phyloP scores from a whole-genome alignment of 2,888 invertebrate genomes.

The Himalopsyche kuldschensis region DNA sequence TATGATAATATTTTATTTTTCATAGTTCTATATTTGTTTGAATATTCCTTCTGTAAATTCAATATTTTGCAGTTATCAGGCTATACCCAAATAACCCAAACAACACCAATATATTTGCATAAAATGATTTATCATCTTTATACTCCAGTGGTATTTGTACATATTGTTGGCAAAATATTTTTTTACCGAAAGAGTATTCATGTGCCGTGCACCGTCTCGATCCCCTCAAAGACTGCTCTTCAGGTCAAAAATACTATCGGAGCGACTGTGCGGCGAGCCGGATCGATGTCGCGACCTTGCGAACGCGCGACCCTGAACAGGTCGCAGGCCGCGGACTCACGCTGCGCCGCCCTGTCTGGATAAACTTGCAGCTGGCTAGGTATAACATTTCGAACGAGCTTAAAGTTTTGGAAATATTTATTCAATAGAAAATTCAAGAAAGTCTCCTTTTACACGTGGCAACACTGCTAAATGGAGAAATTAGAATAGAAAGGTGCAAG shows the following conservation, averaged over 20 bases:
- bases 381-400: not conserved
- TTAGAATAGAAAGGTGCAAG: not conserved
- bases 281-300: constrained; percentile 23
- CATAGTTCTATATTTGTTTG: no score
- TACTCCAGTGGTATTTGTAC: no score
- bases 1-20: no score
- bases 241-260: not conserved
- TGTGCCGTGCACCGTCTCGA: no score
- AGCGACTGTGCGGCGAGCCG: constrained; percentile 14
- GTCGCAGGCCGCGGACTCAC: constrained; percentile 6
- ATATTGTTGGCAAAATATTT: no score
- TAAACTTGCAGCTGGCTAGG: not conserved
- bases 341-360: constrained; percentile 9
- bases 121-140: no score
- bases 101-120: no score
- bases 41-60: no score
- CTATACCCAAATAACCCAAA: no score
- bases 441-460: not conserved
- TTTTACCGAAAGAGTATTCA: no score
- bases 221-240: no score
- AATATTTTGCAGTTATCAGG: no score
- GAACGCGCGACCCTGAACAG: constrained; percentile 25
- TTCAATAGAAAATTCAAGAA: not conserved
- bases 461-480: not conserved
- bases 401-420: not conserved